These are phyloP conservation scores for Eumerus sabulonum DNA, from an alignment of 2,888 invertebrate genomes.

Conservation along the genomic window DNA sequence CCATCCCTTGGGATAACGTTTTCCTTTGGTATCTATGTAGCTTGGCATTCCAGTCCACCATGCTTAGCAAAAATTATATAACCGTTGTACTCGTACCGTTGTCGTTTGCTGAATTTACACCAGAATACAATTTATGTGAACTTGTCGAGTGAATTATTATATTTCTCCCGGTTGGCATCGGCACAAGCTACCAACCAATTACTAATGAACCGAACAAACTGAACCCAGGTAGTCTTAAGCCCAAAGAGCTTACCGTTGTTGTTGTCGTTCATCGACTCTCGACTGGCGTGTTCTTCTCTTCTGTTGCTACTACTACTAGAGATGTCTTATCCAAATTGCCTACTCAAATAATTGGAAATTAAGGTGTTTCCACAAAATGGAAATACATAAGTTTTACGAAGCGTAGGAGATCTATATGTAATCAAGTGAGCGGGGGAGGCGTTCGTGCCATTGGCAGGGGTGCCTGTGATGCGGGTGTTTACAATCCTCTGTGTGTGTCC, in stretches of 20 bases:
- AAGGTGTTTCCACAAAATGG: conserved; percentile 67
- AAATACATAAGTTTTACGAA: conserved; percentile 65
- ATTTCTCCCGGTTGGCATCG: conserved; percentile 62
- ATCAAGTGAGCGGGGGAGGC: conserved; percentile 44
- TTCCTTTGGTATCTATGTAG: conserved; percentile 16
- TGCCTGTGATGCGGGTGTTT: too few relatives aligned
- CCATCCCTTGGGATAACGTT: neutral
- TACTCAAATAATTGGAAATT: conserved; percentile 69
- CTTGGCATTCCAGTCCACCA: conserved; percentile 22
- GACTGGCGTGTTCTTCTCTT: neutral
- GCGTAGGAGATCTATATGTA: conserved; percentile 62
- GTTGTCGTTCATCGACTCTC: neutral
- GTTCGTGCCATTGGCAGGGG: too few relatives aligned
- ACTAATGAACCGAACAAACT: conserved; percentile 46
- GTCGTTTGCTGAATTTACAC: conserved; percentile 69
- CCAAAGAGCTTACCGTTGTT: conserved; percentile 6
- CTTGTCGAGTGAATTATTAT: conserved; percentile 70
- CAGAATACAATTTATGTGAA: conserved; percentile 69
- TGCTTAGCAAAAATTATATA: conserved; percentile 66
- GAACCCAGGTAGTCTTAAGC: conserved; percentile 46
- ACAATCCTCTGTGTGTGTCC: too few relatives aligned
- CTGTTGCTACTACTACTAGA: conserved; percentile 18
- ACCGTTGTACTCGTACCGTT: conserved; percentile 40
- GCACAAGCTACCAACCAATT: conserved; percentile 55
- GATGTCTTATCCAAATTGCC: conserved; percentile 68